These are phyloP conservation scores for Rhopalosiphum maidis DNA, from an alignment of 1,140 invertebrate genomes.

Conservation along the genomic window DNA sequence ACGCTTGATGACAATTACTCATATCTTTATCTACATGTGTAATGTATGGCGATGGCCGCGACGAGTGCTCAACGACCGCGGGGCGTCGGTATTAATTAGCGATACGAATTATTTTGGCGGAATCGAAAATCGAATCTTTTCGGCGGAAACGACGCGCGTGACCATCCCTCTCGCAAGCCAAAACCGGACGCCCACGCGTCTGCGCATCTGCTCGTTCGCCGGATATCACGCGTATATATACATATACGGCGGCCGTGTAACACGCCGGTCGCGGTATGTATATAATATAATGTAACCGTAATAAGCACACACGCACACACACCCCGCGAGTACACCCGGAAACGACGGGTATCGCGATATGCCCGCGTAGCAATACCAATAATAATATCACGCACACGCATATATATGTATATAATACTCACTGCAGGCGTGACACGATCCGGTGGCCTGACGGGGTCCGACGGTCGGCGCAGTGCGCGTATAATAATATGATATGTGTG, in stretches of 20 bases:
- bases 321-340: background rate
- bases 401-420: background rate
- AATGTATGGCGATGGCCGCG: no score
- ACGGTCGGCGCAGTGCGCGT: background rate
- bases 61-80: no score
- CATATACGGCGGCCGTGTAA: no score
- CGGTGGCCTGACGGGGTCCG: background rate
- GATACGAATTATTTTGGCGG: background rate
- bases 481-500: constrained; percentile 19
- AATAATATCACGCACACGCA: background rate
- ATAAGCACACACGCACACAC: background rate
- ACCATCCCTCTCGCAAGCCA: background rate
- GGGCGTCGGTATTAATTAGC: no score
- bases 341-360: background rate
- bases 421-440: background rate
- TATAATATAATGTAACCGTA: no score
- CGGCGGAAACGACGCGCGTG: background rate
- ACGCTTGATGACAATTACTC: no score
- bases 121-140: background rate
- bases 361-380: background rate
- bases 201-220: background rate
- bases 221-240: background rate
- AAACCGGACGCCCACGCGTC: background rate
- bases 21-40: no score
- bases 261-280: no score